Evolutionary conservation across 92 coral and sea anemone genomes (phyloP), one percentile per base, ranked within the genome.

Genomic region (Pocillopora grandis): DNA sequence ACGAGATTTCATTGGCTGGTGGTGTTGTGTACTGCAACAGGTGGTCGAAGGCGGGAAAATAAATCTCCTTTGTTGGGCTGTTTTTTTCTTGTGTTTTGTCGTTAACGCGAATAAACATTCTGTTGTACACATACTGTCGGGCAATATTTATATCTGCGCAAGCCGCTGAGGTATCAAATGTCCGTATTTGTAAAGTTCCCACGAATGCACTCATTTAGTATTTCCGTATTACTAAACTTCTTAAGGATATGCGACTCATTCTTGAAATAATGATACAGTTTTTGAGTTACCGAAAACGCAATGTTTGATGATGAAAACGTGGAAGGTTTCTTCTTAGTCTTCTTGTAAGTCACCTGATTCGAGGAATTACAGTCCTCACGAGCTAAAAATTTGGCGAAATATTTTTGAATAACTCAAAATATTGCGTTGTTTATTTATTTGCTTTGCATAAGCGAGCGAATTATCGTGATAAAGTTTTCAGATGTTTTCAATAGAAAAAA

Each of bases 341-440:
- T 70, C 36, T 70, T 7, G 52, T 70, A 12, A 36, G 21, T 70
- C 23, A 35, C 56, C 37, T 19, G 18, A 59, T 12, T 59, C 18
- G 62, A 68, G 14, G 49, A 35, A 11, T 35, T 48, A 70, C 17
- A 70, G 19, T 36, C 75, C 75, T n/a, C 75, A 33, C 21, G 56
- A 55, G 42, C 20, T 16, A 35, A 35, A 35, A 33, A 68, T 37
- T 3, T 9, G 49, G 52, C 16, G 63, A 62, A 80, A 67, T 55
- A 27, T 15, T 80, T 33, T 52, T 67, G 10, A 23, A 27, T 16
- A 62, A 48, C 65, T 48, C 21, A 12, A 14, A 20, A 9, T 61
- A n/a, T 42, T 15, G 82, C n/a, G 48, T 80, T 80, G 63, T 80
- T 65, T 67, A 67, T 66, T 80, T 66, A 66, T 66, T 80, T 80